Base-by-base conservation (phyloP, 2,113 vertebrate species). In the Lampris incognitus region DNA sequence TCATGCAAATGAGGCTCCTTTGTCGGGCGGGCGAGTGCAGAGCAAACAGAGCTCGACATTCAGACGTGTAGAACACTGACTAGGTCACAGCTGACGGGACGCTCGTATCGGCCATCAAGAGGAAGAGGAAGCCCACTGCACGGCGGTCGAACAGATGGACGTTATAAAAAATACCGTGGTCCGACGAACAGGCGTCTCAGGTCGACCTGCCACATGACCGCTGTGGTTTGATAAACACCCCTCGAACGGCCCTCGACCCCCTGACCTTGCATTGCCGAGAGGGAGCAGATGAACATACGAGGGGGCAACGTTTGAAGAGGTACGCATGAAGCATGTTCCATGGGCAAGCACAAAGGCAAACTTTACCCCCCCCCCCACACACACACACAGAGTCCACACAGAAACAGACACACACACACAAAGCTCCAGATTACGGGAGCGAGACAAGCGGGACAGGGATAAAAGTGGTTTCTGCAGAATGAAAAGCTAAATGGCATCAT, bases 401-500 rank as follows among this genome's bases (percentile, higher is more conserved):
- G 2, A 40, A 6, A 65, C 24, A 63, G 44, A 40, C 55, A 63
- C 60, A 64, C 44, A 38, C 63, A 50, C 46, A 65, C 46, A 81
- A 44, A 74, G 69, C 76, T 78, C 10, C 38, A 66, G 69, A 70
- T 83, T 50, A 64, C 76, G 66, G 57, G 38, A 62, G 74, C 54
- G 74, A 87, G 81, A 86, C 68, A 72, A 67, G 62, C 67, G 39
- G 59, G 66, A 57, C 66, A 65, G 60, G 55, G 72, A 66, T 83
- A 75, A 81, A 81, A 79, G 67, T 40, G 0, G 69, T 76, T 79
- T 89, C 87, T 80, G 58, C 41, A 56, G 71, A 90, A 86, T 74
- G 80, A 92, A 79, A 86, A 64, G 68, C 84, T 90, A 89, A 94
- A 93, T 78, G 76, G 87, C 84, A 79, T 92, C 92, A 91, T 95